phyloP scores from a whole-genome alignment of 2,888 invertebrate genomes.

The Stratiomys singularior region DNA sequence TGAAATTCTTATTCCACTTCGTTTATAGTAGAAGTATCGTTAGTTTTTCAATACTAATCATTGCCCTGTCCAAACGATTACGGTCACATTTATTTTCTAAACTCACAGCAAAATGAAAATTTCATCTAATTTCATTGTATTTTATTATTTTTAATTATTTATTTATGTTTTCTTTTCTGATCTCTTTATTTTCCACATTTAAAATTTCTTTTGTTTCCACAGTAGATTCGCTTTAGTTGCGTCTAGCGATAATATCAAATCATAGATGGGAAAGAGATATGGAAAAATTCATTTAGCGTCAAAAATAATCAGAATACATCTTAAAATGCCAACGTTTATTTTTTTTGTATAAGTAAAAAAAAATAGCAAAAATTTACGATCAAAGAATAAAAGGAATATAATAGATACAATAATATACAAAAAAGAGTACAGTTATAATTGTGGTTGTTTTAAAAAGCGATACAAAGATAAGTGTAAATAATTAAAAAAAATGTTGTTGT shows the following conservation, averaged over 20 bases:
- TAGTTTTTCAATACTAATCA: not conserved
- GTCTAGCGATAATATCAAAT: not conserved
- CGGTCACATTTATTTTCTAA: slow-evolving; percentile 22
- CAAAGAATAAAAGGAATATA: not conserved
- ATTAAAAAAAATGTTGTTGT: not conserved
- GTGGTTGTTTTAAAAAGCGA: not conserved
- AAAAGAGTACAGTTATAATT: not conserved
- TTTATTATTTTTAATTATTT: not conserved
- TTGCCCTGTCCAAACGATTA: not conserved
- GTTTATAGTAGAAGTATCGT: not conserved
- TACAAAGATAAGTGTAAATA: not conserved
- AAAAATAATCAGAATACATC: not conserved
- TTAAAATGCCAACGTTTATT: slow-evolving; percentile 7
- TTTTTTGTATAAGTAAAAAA: not conserved
- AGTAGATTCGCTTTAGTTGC: not conserved
- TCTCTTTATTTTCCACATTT: not conserved
- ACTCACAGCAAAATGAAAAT: slow-evolving; percentile 41
- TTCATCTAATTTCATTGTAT: not conserved
- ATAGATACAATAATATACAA: not conserved
- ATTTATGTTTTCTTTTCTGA: not conserved
- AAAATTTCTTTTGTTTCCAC: not conserved
- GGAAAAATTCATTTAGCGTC: not conserved
- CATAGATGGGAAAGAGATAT: not conserved
- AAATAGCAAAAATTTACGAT: not conserved
- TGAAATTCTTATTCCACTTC: not conserved